These are phyloP conservation scores for Sesamia inferens DNA, from an alignment of 2,888 invertebrate genomes.

Conservation along the genomic window DNA sequence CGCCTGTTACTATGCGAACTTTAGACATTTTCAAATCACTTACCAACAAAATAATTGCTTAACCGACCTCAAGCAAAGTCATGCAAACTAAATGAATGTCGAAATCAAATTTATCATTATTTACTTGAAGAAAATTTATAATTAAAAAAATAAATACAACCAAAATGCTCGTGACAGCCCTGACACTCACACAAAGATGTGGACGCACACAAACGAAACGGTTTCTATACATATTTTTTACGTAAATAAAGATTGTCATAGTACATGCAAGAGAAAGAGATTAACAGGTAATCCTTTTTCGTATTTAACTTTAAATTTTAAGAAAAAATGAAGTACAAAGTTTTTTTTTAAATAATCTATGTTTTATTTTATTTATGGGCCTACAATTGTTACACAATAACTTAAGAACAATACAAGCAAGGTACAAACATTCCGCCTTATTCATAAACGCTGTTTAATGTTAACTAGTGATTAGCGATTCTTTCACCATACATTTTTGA, in stretches of 20 bases:
- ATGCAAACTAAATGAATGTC: not conserved
- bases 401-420: too few species aligned
- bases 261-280: conserved; percentile 62
- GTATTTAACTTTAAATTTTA: conserved; percentile 2
- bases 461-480: too few species aligned
- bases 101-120: conserved; percentile 1
- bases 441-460: too few species aligned
- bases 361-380: too few species aligned
- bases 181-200: conserved; percentile 66
- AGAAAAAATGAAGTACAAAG: not conserved
- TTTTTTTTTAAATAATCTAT: not conserved
- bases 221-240: conserved; percentile 79
- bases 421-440: too few species aligned
- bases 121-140: not conserved
- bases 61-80: not conserved
- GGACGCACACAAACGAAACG: conserved; percentile 64
- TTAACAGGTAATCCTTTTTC: conserved; percentile 47
- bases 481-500: too few species aligned
- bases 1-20: too few species aligned
- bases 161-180: conserved; percentile 67
- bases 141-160: conserved; percentile 14
- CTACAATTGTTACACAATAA: too few species aligned
- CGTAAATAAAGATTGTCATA: conserved; percentile 82
- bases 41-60: not conserved
- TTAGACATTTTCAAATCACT: not conserved